Evolutionary conservation across 2,888 invertebrate genomes (phyloP).

Genomic region (Agrotis ipsilon): DNA sequence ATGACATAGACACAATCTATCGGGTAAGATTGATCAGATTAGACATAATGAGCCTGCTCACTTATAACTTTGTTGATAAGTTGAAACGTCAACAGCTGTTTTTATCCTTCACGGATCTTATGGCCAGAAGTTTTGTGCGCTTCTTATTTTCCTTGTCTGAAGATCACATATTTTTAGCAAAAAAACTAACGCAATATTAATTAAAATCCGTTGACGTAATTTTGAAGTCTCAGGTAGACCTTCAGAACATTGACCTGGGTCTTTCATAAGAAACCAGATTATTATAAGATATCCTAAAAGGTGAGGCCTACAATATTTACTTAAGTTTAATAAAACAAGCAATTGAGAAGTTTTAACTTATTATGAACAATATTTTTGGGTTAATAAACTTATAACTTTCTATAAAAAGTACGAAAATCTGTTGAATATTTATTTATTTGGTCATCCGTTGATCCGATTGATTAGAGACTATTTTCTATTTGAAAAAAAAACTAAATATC

Average conservation of each 20-base stretch:
- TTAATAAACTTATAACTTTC: not conserved
- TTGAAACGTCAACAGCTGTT: not conserved
- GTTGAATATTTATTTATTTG: not conserved
- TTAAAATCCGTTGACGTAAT: constrained; percentile 19
- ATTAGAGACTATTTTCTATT: too few relatives aligned
- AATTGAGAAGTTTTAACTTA: not conserved
- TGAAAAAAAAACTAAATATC: too few relatives aligned
- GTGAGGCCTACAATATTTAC: constrained; percentile 8
- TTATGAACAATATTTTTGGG: not conserved
- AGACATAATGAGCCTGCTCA: too few relatives aligned
- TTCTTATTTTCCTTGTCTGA: not conserved
- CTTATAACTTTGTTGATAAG: too few relatives aligned
- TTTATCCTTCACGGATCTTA: not conserved
- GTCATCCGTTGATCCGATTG: too few relatives aligned
- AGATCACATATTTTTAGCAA: not conserved
- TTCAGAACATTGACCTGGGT: constrained; percentile 16
- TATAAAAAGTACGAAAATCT: not conserved
- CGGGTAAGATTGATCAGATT: too few relatives aligned
- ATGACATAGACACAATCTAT: too few relatives aligned
- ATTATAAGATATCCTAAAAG: constrained; percentile 24
- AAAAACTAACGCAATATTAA: not conserved
- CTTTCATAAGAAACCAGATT: constrained; percentile 25
- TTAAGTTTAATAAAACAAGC: constrained; percentile 31
- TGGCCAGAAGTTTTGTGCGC: not conserved
- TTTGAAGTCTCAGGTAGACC: constrained; percentile 41